A percentile compares a stretch with the other conserved stretches of the same genome.
phyloP scores from a whole-genome alignment of 2,888 invertebrate species.

The Polymixis lichenea region DNA sequence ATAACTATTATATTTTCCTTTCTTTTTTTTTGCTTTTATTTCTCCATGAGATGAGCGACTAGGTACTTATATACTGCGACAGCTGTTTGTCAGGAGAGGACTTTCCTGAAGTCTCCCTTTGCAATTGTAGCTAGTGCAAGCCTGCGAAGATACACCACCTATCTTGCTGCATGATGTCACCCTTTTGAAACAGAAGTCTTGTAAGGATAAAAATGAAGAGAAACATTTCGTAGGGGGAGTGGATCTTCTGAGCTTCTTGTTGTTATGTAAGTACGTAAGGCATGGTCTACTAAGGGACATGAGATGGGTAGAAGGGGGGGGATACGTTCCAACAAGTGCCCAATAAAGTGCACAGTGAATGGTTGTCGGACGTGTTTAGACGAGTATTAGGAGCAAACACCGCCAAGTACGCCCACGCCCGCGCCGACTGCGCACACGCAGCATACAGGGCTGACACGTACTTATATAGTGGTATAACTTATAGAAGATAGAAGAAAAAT shows the following conservation, averaged over 20 bases:
- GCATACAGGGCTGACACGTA: constrained; percentile 46
- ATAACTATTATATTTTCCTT: not conserved
- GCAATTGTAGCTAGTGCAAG: not conserved
- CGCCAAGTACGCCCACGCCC: constrained; percentile 64
- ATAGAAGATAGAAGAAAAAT: too few relatives aligned
- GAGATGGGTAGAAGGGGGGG: not conserved
- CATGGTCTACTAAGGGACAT: not conserved
- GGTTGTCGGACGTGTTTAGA: constrained; percentile 60
- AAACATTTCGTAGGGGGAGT: not conserved
- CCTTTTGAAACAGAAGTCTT: not conserved
- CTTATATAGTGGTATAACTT: not conserved
- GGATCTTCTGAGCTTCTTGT: not conserved
- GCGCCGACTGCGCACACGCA: constrained; percentile 57
- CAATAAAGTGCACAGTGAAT: constrained; percentile 68
- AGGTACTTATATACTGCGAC: not conserved
- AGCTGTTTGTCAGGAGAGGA: not conserved
- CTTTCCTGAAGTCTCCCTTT: not conserved
- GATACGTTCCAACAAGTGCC: constrained; percentile 53
- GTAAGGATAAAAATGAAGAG: not conserved
- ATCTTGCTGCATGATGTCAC: not conserved
- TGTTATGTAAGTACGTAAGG: not conserved
- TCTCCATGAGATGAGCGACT: not conserved
- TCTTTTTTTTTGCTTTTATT: too few relatives aligned
- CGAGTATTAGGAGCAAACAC: constrained; percentile 68
- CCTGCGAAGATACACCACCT: too few relatives aligned